Base-by-base conservation (phyloP, 2,113 vertebrate genomes). In the Apus apus region DNA sequence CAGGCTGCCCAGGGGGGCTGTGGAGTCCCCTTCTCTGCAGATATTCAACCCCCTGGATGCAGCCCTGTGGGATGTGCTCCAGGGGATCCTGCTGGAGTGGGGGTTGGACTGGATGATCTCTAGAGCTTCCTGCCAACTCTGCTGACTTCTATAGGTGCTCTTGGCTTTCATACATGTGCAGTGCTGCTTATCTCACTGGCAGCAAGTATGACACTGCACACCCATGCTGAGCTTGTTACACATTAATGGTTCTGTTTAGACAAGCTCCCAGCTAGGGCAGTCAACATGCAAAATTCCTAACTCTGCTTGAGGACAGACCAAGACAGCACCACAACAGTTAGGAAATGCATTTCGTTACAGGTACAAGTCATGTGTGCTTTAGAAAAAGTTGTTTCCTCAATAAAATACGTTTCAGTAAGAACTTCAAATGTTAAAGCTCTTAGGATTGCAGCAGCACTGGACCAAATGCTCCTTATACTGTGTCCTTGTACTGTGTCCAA, bases 301-400 rank as follows among this genome's bases (percentile, higher is more conserved):
- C 43, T 83, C 82, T 73, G 61, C 93, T 93, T 46, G 67, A 65
- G 92, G 66, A 73, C 87, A 89, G 8, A 61, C 60, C 84, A 88
- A 93, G 79, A 51, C 67, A 90, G 36, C 1, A 4, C 36, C 62
- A 25, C 18, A 53, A 53, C 30, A 84, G 72, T 26, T 57, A 78
- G 50, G 17, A 79, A 89, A 65, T 57, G 29, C 40, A 38, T 67
- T 9, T 87, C 27, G 56, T 77, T 88, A 67, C n/a, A 91, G 68
- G 56, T 77, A 67, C 14, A 56, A 76, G 79, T 40, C 34, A 70
- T 50, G 34, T 40, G 8, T 50, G 73, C 61, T 86, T 74, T 61
- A 53, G n/a, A 92, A 80, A 90, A 93, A 84, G 48, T 15, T 81
- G 29, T 23, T 84, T 82, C 45, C 80, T 62, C 65, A 77, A 36